phyloP scores from a whole-genome alignment of 2,888 invertebrate species.

The Drosophila fungiperda region DNA sequence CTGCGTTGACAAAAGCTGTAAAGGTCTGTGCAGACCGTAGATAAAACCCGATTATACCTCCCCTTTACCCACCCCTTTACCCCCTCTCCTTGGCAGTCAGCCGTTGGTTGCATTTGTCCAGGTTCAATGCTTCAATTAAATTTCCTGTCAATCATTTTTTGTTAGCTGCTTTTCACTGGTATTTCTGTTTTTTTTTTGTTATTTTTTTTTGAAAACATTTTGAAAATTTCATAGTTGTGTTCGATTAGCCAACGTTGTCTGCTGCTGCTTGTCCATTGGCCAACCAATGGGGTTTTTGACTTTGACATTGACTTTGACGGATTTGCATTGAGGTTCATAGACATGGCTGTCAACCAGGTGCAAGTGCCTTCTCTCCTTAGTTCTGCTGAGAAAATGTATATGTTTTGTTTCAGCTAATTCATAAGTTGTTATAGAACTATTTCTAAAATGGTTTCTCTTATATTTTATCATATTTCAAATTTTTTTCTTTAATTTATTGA shows the following conservation, averaged over 20 bases:
- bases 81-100: not conserved
- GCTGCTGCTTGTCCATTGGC: slow-evolving; percentile 15
- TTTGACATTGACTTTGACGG: slow-evolving; percentile 59
- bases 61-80: not conserved
- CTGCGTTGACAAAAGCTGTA: slow-evolving; percentile 53
- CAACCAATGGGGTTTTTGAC: slow-evolving; percentile 56
- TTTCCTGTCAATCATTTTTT: slow-evolving; percentile 69
- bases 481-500: not conserved
- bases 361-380: not conserved
- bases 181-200: slow-evolving; percentile 6
- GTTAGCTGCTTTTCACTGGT: slow-evolving; percentile 37
- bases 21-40: slow-evolving; percentile 19
- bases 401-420: not conserved
- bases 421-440: not conserved
- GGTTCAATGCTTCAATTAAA: slow-evolving; percentile 76
- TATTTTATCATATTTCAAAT: no score
- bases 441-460: not conserved
- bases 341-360: slow-evolving; percentile 29
- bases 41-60: slow-evolving; percentile 13
- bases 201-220: slow-evolving; percentile 29
- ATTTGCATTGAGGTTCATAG: slow-evolving; percentile 52
- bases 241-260: slow-evolving; percentile 48
- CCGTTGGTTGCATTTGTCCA: slow-evolving; percentile 27
- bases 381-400: not conserved
- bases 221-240: slow-evolving; percentile 60